Evolutionary conservation across 2,888 invertebrate genomes (phyloP), one percentile per base, ranked within the genome.

Genomic region (Sympetrum striolatum): DNA sequence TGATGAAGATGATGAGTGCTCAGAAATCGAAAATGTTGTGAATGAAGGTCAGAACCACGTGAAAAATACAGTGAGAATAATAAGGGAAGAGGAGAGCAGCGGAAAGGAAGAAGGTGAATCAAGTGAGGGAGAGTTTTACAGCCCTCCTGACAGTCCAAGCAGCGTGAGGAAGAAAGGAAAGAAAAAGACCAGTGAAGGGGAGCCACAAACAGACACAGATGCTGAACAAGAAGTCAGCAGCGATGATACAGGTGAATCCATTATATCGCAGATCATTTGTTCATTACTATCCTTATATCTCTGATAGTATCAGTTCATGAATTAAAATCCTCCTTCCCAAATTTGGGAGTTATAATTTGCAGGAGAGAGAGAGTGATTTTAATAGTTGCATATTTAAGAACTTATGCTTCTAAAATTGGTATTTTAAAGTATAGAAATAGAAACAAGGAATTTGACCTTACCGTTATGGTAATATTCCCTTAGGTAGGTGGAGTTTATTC

Each of bases 91-190:
- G 18, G 22, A 22, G 10, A 18, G 18, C 39, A 35, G 44, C 22
- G n/a, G 39, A 39, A 48, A 31, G 2, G 31, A 53, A 31, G 80
- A 35, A 15, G 90, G 39, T 39, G 93, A 93, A 64, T 93, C 92
- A 14, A 93, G 91, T 73, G 91, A 93, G 90, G 93, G 93, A 90
- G 93, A 93, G 91, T 93, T 92, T 92, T 93, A 93, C 91, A 93
- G 93, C 91, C 93, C 93, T 0, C 92, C 92, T 44, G 92, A 93
- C 6, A 93, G 93, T 90, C 93, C 93, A 8, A 91, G 91, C 53
- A 79, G 80, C 35, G 80, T 81, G 8, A 53, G 90, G 37, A 81
- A 64, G 35, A 82, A 64, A 53, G 81, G 80, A 18, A 80, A 58
- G 44, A 90, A 90, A 80, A 81, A 39, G n/a, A 18, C 60, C 2